Percentiles rank a stretch among this genome's conserved stretches.
Evolutionary conservation across 2,888 invertebrate species (phyloP).

Genomic region (Acrobasis consociella): DNA sequence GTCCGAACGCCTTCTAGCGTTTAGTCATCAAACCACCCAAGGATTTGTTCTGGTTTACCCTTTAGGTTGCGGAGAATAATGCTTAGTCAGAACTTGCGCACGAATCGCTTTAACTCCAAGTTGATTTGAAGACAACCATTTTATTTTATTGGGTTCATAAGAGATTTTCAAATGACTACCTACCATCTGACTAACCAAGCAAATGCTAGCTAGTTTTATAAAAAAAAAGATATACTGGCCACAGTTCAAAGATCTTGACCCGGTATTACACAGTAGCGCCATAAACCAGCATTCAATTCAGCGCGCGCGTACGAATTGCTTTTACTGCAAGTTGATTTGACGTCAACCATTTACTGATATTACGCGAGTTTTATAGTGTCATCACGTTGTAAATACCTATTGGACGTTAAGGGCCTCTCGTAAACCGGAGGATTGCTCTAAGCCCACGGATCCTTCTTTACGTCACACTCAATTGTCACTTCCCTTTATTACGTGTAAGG

Average conservation of each 20-base stretch:
- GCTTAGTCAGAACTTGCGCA: too few relatives aligned
- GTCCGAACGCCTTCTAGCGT: too few relatives aligned
- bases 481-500: constrained; percentile 60
- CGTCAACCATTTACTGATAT: constrained; percentile 74
- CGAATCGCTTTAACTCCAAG: too few relatives aligned
- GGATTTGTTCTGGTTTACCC: too few relatives aligned
- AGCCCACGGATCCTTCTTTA: constrained; percentile 72
- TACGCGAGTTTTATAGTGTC: constrained; percentile 67
- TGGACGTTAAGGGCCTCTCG: constrained; percentile 67
- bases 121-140: too few relatives aligned
- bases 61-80: too few relatives aligned
- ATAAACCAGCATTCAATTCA: constrained; percentile 23
- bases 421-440: constrained; percentile 67
- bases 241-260: constrained; percentile 9
- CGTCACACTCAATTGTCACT: constrained; percentile 65
- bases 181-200: too few relatives aligned
- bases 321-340: constrained; percentile 56
- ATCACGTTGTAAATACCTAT: constrained; percentile 64
- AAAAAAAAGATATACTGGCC: neutral
- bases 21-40: too few relatives aligned
- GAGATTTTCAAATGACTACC: too few relatives aligned
- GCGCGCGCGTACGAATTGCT: constrained; percentile 26
- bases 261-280: constrained; percentile 17
- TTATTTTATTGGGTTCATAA: too few relatives aligned
- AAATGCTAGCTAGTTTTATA: too few relatives aligned